Evolutionary conservation across 2,113 vertebrate genomes (phyloP).

Genomic region (Eolophus roseicapilla): DNA sequence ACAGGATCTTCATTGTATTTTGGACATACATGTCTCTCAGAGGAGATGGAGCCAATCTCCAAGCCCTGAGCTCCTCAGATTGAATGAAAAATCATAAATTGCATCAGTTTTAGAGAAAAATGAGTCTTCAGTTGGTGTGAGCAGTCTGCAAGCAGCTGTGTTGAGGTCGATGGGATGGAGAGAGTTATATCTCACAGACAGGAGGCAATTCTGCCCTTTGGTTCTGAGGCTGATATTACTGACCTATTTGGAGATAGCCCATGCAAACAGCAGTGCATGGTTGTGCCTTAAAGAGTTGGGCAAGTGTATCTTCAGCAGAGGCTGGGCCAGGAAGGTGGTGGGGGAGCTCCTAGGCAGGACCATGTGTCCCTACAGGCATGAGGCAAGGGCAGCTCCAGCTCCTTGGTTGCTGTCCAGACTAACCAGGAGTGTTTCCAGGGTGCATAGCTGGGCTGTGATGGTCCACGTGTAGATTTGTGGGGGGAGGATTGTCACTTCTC

Average conservation of each 20-base stretch:
- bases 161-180: neutral
- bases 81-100: neutral
- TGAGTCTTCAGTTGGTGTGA: neutral
- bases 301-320: fast-evolving
- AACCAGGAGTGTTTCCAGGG: neutral
- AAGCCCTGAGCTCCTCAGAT: neutral
- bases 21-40: neutral
- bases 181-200: neutral
- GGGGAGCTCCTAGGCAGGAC: neutral
- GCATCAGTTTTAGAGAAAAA: neutral
- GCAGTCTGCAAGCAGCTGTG: neutral
- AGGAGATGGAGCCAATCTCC: neutral
- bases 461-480: fast-evolving
- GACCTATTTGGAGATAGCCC: neutral
- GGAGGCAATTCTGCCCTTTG: neutral
- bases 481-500: neutral
- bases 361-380: neutral
- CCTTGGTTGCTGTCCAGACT: neutral
- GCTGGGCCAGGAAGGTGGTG: neutral
- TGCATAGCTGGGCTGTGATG: neutral
- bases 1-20: neutral
- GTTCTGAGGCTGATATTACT: neutral
- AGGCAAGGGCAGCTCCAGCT: neutral
- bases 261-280: neutral
- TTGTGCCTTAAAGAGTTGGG: neutral